phyloP scores from a whole-genome alignment of 2,113 vertebrate genomes.

The Trichomycterus rosablanca region DNA sequence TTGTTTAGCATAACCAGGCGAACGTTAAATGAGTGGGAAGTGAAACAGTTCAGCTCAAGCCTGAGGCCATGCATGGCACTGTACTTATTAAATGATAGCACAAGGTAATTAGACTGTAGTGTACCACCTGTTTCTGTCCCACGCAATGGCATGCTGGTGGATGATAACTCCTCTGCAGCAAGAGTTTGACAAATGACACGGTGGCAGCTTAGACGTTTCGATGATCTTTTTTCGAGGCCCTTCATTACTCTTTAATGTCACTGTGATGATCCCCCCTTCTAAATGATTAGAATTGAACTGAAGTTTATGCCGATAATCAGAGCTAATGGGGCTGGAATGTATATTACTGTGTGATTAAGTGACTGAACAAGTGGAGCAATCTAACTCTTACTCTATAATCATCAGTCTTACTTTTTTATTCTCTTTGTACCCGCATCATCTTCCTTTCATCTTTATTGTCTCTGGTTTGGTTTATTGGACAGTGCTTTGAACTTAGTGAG shows the following conservation, averaged over 20 bases:
- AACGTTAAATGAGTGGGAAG: conserved; percentile 48
- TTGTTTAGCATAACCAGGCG: too few relatives aligned
- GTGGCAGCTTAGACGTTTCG: conserved; percentile 62
- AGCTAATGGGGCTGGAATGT: conserved; percentile 41
- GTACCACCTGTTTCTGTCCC: conserved; percentile 69
- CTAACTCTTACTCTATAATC: neutral
- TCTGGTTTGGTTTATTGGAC: conserved; percentile 15
- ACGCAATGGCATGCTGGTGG: conserved; percentile 58
- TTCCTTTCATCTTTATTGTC: neutral
- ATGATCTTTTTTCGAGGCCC: conserved; percentile 54
- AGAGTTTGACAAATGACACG: conserved; percentile 56
- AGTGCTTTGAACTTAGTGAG: neutral
- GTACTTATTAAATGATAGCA: conserved; percentile 68
- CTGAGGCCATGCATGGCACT: conserved; percentile 57
- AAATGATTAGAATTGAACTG: conserved; percentile 52
- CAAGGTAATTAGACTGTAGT: conserved; percentile 66
- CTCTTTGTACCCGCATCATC: neutral
- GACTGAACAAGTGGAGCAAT: conserved; percentile 22
- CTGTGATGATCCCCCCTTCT: conserved; percentile 58
- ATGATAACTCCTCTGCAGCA: conserved; percentile 53
- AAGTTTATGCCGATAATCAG: conserved; percentile 40
- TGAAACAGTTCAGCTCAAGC: conserved; percentile 52
- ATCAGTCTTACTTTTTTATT: conserved; percentile 18
- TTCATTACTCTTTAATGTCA: conserved; percentile 67
- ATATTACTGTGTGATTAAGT: conserved; percentile 36